These are phyloP conservation scores for Chromobotia macracanthus DNA, from an alignment of 2,797 vertebrate genomes.

Conservation along the genomic window DNA sequence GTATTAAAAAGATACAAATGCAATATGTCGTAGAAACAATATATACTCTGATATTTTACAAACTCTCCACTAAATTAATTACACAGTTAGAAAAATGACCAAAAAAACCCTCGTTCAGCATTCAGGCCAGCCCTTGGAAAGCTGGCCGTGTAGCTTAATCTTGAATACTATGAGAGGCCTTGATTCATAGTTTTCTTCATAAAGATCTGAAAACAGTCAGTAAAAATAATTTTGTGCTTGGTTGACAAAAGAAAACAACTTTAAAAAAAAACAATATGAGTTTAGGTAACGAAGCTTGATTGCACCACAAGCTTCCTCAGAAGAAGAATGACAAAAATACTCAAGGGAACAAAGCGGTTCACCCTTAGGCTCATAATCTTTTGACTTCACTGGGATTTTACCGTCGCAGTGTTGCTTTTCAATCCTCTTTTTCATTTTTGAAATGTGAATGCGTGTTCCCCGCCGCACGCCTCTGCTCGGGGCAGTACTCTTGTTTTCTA, in stretches of 20 bases:
- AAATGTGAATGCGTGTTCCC: constrained; percentile 68
- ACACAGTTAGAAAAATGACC: constrained; percentile 99
- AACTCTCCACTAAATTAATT: constrained; percentile 99
- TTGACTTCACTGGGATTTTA: constrained; percentile 81
- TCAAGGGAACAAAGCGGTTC: constrained; percentile 78
- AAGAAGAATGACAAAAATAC: constrained; percentile 69
- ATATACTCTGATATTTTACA: constrained; percentile 99
- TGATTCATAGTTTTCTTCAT: constrained; percentile 74
- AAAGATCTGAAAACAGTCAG: constrained; percentile 79
- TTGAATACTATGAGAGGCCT: constrained; percentile 99
- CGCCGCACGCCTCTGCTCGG: constrained; percentile 60
- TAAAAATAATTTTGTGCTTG: constrained; percentile 99
- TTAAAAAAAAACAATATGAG: constrained; percentile 82
- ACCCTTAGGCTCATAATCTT: constrained; percentile 90
- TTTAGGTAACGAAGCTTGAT: constrained; percentile 96
- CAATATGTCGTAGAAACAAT: constrained; percentile 99
- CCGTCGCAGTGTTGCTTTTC: constrained; percentile 71
- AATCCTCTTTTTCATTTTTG: constrained; percentile 61
- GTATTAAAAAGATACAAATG: constrained; percentile 99
- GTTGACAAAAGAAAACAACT: constrained; percentile 88
- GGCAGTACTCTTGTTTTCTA: constrained; percentile 76
- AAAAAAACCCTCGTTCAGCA: constrained; percentile 88
- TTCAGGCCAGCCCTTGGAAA: constrained; percentile 90
- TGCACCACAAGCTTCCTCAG: constrained; percentile 89
- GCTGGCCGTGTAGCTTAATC: constrained; percentile 81